Percentiles rank a stretch among this genome's conserved stretches.
Conservation (phyloP, 2,113 vertebrate genomes). For the Bagarius yarrelli region DNA sequence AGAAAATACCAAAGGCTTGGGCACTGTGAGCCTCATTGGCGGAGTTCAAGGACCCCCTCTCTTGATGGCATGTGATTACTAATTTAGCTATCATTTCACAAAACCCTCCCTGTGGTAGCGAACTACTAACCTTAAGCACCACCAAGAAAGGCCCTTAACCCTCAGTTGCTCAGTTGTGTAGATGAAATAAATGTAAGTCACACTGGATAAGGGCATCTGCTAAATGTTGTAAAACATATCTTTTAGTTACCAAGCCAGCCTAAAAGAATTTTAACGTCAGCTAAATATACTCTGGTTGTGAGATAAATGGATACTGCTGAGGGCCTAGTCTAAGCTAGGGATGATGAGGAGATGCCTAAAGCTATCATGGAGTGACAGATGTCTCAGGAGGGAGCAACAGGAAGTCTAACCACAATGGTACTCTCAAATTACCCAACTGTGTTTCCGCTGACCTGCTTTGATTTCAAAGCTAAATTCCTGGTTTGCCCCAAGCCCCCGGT, state of each 20-base stretch:
- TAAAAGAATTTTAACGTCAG: conserved; percentile 34
- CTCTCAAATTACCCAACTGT: conserved; percentile 48
- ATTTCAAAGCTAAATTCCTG: conserved; percentile 60
- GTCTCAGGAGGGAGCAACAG: conserved; percentile 55
- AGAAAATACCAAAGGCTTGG: too few relatives aligned
- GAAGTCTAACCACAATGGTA: conserved; percentile 49
- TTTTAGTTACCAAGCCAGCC: conserved; percentile 20
- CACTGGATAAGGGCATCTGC: too few relatives aligned
- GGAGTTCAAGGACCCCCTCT: too few relatives aligned
- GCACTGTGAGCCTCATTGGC: too few relatives aligned
- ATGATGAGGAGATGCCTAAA: conserved; percentile 46
- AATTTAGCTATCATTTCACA: too few relatives aligned
- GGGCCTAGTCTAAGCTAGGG: not conserved
- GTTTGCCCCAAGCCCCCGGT: conserved; percentile 41
- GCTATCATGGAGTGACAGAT: conserved; percentile 57
- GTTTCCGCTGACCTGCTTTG: conserved; percentile 58
- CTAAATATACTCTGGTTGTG: conserved; percentile 12
- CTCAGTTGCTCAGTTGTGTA: too few relatives aligned
- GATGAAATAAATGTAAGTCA: too few relatives aligned
- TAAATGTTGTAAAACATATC: too few relatives aligned
- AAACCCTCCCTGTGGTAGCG: too few relatives aligned
- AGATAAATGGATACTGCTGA: conserved; percentile 11
- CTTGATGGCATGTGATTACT: too few relatives aligned
- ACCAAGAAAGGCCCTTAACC: too few relatives aligned
- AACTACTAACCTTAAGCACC: too few relatives aligned